Evolutionary conservation across 2,113 vertebrate species (phyloP).

Genomic region (Gasterosteus nipponicus): DNA sequence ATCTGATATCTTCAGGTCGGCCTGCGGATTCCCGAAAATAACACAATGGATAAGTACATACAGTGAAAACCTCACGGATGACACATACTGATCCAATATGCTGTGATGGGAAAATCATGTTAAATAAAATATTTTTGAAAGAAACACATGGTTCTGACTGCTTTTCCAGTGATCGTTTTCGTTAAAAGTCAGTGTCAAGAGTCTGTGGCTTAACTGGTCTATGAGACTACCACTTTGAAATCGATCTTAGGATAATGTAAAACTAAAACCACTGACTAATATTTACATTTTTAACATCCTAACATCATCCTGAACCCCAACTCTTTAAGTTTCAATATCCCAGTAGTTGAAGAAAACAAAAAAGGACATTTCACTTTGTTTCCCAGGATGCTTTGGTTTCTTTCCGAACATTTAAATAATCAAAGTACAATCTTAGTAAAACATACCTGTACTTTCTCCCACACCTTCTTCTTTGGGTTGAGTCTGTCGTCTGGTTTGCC

Average conservation of each 20-base stretch:
- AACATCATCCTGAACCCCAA: too few species aligned
- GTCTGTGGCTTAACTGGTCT: too few species aligned
- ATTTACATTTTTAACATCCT: too few species aligned
- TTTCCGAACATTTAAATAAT: not conserved
- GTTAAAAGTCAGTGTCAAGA: too few species aligned
- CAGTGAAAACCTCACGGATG: too few species aligned
- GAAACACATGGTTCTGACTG: not conserved
- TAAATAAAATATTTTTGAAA: too few species aligned
- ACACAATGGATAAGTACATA: not conserved
- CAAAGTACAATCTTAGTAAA: not conserved
- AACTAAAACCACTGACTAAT: too few species aligned
- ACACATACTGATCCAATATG: not conserved
- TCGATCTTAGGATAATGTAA: too few species aligned
- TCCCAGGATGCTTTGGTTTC: not conserved
- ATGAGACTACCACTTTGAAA: too few species aligned
- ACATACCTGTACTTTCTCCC: slow-evolving; percentile 95
- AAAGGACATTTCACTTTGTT: too few species aligned
- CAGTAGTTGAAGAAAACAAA: too few species aligned
- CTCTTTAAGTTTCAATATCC: too few species aligned
- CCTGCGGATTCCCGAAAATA: slow-evolving; percentile 72
- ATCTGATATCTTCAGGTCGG: slow-evolving; percentile 87
- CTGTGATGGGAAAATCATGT: not conserved
- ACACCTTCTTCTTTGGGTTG: slow-evolving; percentile 97
- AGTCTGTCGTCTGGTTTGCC: slow-evolving; percentile 90
- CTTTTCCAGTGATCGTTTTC: not conserved